Conservation (phyloP, 2,888 invertebrate genomes). For the Drosophila tanythrix region DNA sequence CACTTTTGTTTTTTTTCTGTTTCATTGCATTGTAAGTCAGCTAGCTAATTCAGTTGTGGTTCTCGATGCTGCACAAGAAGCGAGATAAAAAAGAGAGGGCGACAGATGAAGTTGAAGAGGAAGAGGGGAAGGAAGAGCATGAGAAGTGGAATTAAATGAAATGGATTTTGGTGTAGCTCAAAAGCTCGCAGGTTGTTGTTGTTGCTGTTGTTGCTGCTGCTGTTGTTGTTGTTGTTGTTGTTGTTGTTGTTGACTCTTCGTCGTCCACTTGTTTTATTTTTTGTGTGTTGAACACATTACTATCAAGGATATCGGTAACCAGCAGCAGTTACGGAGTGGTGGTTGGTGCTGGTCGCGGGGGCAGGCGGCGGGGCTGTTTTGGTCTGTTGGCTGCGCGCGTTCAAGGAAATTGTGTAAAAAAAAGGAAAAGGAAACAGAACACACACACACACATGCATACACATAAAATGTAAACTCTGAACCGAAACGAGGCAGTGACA, state of each 20-base stretch:
- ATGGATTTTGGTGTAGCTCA: constrained; percentile 45
- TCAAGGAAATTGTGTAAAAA: constrained; percentile 69
- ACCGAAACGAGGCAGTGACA: constrained; percentile 52
- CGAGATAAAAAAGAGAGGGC: background rate
- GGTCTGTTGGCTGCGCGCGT: constrained; percentile 54
- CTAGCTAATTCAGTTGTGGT: constrained; percentile 47
- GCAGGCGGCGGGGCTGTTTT: constrained; percentile 10
- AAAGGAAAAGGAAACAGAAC: constrained; percentile 19
- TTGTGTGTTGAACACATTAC: constrained; percentile 59
- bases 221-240: constrained; percentile 6
- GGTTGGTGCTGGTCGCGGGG: constrained; percentile 1
- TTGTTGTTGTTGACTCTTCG: background rate
- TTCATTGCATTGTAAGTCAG: constrained; percentile 24
- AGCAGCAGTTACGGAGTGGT: constrained; percentile 17
- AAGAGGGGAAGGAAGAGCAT: background rate
- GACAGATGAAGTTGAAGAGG: background rate
- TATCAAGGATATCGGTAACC: constrained; percentile 65
- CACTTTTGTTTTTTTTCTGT: background rate
- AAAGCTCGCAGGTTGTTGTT: constrained; percentile 8
- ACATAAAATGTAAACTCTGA: constrained; percentile 52
- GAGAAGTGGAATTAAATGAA: constrained; percentile 55
- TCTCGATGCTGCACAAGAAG: constrained; percentile 25
- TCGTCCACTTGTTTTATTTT: constrained; percentile 53
- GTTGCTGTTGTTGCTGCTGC: background rate
- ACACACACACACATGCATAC: constrained; percentile 20